Percentiles rank a stretch among this genome's conserved stretches.
These are phyloP conservation scores for Tragelaphus buxtoni DNA, from an alignment of 2,113 vertebrate genomes.

Conservation along the genomic window DNA sequence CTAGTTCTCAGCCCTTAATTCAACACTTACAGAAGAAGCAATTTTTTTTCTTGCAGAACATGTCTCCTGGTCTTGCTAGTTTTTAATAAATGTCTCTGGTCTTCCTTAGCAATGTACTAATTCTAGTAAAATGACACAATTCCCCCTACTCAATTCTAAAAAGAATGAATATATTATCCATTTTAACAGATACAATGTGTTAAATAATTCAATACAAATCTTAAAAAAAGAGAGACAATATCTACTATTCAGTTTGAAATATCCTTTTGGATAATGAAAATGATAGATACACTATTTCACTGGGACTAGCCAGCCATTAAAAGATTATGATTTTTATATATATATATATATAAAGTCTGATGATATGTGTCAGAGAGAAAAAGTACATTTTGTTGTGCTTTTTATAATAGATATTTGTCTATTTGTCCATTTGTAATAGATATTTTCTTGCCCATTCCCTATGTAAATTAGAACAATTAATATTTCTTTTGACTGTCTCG, in stretches of 20 bases:
- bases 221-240: slow-evolving; percentile 20
- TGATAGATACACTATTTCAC: slow-evolving; percentile 54
- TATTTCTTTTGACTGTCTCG: slow-evolving; percentile 57
- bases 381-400: not conserved
- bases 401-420: slow-evolving; percentile 2
- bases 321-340: slow-evolving; percentile 53
- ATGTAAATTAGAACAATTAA: slow-evolving; percentile 61
- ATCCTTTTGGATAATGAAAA: slow-evolving; percentile 51
- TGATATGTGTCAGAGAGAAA: slow-evolving; percentile 32
- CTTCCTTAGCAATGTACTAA: not conserved
- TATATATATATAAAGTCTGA: slow-evolving; percentile 27
- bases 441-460: slow-evolving; percentile 53
- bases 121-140: not conserved
- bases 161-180: not conserved
- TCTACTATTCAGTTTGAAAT: slow-evolving; percentile 26
- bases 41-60: slow-evolving; percentile 54
- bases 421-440: not conserved
- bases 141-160: not conserved
- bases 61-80: slow-evolving; percentile 42
- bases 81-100: slow-evolving; percentile 31
- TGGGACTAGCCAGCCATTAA: not conserved
- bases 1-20: slow-evolving; percentile 61
- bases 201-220: slow-evolving; percentile 61
- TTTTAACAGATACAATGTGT: slow-evolving; percentile 40
- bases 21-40: slow-evolving; percentile 63